Percentiles rank a stretch among this genome's conserved stretches.
Conservation (phyloP, 2,888 invertebrate species). For the Drosophila pegasa region DNA sequence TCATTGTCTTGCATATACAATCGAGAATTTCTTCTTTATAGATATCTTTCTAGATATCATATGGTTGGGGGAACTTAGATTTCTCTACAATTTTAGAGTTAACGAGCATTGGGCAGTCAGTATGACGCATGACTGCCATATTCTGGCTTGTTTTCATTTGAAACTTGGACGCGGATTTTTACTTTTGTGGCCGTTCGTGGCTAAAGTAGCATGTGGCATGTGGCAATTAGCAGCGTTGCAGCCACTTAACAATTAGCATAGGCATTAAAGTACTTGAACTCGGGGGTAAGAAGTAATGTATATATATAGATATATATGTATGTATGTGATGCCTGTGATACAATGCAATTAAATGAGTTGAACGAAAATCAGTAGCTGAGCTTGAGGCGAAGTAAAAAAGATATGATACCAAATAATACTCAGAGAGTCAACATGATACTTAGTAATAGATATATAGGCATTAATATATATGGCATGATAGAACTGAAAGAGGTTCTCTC, state of each 20-base stretch:
- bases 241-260: constrained; percentile 43
- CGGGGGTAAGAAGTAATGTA: not conserved
- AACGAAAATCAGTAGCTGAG: no score
- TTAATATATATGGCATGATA: no score
- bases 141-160: not conserved
- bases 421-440: not conserved
- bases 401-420: not conserved
- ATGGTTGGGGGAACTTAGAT: no score
- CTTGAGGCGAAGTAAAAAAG: no score
- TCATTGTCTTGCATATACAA: no score
- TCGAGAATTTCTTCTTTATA: no score
- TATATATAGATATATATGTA: not conserved
- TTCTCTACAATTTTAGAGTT: not conserved
- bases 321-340: not conserved
- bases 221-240: constrained; percentile 65
- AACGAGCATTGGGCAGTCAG: constrained; percentile 1
- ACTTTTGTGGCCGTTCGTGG: constrained; percentile 11
- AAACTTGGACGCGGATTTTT: constrained; percentile 5
- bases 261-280: constrained; percentile 16
- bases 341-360: no score
- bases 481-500: no score
- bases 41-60: no score
- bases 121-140: no score
- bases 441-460: not conserved
- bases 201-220: constrained; percentile 41